Base-by-base conservation (phyloP, 1,140 invertebrate genomes). In the Macrocentrus cingulum region DNA sequence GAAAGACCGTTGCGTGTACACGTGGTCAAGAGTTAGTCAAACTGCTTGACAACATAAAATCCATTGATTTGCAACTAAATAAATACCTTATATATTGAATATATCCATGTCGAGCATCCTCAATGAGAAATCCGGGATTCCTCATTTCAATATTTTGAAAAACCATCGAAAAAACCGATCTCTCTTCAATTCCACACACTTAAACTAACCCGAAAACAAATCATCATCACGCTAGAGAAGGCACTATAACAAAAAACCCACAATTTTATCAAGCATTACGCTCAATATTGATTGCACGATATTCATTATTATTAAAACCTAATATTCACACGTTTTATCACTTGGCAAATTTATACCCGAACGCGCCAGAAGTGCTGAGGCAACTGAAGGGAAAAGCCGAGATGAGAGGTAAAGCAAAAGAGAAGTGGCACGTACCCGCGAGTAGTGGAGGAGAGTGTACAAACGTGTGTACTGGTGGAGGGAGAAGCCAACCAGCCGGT, bases 61-160 rank as follows among this genome's bases (percentile, higher is more conserved):
- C 13, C 7, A 23, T 48, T 29, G 15, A 41, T 41, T 50, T 4
- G 18, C 11, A 41, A 41, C 36, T 56, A 4, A 19, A 13, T 34
- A 41, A 36, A 34, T 59, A 80, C 77, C 77, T 80, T 55, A 80
- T 75, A 50, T 80, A 78, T 36, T 79, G 77, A 62, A 79, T 79
- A 45, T 79, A 80, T 65, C 77, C 77, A 54, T 80, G 77, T 62
- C 77, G 73, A 54, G 77, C 76, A 50, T 80, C 75, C 66, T 80
- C 77, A 60, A 79, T 60, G 34, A 80, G 74, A 69, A 80, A 80
- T 62, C 75, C 77, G 15, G 77, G 75, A 66, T 79, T 77, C 66
- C 77, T 67, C 77, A 79, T 80, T 51, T 73, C 76, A 62, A 72
- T 73, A 60, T 76, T 77, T 66, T 79, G 75, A 66, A 77, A 75